Base-by-base conservation (phyloP, 2,888 invertebrate species). In the Macrophya annulata region DNA sequence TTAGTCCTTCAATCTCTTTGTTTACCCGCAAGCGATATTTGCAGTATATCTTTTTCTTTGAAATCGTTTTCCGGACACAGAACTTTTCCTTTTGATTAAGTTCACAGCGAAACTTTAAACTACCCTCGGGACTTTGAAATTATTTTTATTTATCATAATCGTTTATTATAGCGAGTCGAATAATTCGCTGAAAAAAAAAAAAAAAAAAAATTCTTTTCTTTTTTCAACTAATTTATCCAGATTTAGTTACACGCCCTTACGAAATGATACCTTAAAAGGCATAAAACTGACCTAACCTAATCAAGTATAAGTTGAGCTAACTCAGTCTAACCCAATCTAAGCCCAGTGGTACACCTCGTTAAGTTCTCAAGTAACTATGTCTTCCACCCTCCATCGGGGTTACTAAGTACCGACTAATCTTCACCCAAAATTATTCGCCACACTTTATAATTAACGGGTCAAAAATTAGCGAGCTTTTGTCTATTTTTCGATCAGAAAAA, bases 361-460 rank as follows among this genome's bases (percentile, higher is more conserved):
- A 77, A 77, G 55, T 77, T 77, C n/a, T 77, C 51, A 31, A 77
- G 77, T 77, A 55, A 51, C 51, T 55, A 77, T 31, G 55, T 55
- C 31, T 55, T 37, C 31, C 31, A 37, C 31, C 51, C 51, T 55
- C 4, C 9, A 51, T 37, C 43, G 43, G n/a, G 25, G 48, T 6
- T 25, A 31, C 76, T 77, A 43, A 77, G 21, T 77, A 77, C 48
- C 25, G 12, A 51, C 51, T 76, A 15, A 12, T 15, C 6, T 51
- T 51, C 51, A n/a, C 72, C n/a, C 17, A 10, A 3, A 21, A 77
- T 77, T 77, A 51, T 48, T 77, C 15, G 15, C 77, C 15, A n/a
- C 51, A n/a, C 10, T 25, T 25, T 31, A 25, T 77, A 55, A 55
- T 55, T 55, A 55, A 5, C n/a, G 55, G 55, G 17, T n/a, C 12